phyloP scores from a whole-genome alignment of 1,140 invertebrate species.

The Steinernema khuongi region DNA sequence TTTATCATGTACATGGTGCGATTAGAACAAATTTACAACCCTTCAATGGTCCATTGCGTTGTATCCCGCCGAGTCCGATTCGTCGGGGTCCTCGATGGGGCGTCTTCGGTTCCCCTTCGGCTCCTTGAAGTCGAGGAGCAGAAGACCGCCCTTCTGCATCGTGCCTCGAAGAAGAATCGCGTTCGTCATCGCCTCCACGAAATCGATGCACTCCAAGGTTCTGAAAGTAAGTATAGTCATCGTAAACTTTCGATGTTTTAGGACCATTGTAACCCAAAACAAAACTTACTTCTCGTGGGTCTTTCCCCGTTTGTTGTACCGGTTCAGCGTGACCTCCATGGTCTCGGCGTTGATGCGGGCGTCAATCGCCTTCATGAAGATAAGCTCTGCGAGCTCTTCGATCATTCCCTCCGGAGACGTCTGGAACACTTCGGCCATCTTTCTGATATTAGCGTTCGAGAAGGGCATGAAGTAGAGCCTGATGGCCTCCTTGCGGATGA shows the following conservation, averaged over 20 bases:
- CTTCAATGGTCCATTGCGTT: too few relatives aligned
- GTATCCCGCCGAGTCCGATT: neutral
- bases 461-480: constrained; percentile 79
- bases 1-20: too few relatives aligned
- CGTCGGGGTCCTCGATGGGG: neutral
- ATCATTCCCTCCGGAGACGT: constrained; percentile 76
- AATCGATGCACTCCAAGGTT: neutral
- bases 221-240: neutral
- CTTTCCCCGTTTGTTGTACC: neutral
- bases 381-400: constrained; percentile 94
- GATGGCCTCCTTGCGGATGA: constrained; percentile 88
- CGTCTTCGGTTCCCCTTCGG: neutral
- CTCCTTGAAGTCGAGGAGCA: neutral
- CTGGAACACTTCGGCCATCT: constrained; percentile 95
- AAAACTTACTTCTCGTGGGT: neutral
- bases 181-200: neutral
- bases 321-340: neutral
- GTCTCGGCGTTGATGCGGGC: constrained; percentile 76
- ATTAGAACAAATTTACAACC: too few relatives aligned
- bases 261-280: neutral
- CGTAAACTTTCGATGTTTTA: too few relatives aligned
- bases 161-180: neutral
- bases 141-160: neutral
- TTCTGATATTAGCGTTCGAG: constrained; percentile 86
- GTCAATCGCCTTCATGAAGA: constrained; percentile 92